A percentile compares a stretch with the other conserved stretches of the same genome.
Conservation (phyloP, 2,797 vertebrate genomes). For the Aphelocoma californica region DNA sequence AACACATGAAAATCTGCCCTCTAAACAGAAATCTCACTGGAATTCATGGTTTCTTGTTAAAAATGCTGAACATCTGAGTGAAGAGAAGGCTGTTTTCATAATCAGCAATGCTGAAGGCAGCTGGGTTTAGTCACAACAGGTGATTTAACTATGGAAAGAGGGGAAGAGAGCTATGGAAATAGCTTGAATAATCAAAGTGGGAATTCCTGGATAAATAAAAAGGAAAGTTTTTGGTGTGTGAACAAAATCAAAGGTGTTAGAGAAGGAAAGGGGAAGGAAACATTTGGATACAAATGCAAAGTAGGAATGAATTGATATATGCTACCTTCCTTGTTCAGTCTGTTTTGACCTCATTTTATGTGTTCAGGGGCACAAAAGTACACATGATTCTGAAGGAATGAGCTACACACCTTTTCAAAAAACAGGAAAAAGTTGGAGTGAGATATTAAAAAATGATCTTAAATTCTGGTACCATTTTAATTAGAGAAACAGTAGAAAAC, state of each 20-base stretch:
- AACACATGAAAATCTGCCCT: neutral
- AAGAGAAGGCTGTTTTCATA: neutral
- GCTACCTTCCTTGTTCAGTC: neutral
- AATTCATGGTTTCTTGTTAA: neutral
- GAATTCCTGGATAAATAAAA: neutral
- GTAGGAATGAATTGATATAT: neutral
- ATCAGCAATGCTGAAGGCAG: neutral
- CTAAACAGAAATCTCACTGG: neutral
- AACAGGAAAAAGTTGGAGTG: neutral
- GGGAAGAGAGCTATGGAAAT: neutral
- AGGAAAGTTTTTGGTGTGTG: neutral
- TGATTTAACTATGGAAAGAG: neutral
- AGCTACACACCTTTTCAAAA: neutral
- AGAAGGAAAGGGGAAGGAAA: neutral
- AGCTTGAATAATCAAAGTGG: neutral
- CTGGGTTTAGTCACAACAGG: neutral
- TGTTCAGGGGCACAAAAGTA: neutral
- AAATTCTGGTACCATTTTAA: neutral
- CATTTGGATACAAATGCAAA: neutral
- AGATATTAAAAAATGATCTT: neutral
- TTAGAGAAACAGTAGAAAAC: neutral
- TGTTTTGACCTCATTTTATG: neutral
- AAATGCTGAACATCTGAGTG: neutral
- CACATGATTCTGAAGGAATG: neutral
- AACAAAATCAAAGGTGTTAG: neutral